Percentiles rank a stretch among this genome's conserved stretches.
Evolutionary conservation across 23 tunicate species (phyloP).

Genomic region (Oikopleura albicans): DNA sequence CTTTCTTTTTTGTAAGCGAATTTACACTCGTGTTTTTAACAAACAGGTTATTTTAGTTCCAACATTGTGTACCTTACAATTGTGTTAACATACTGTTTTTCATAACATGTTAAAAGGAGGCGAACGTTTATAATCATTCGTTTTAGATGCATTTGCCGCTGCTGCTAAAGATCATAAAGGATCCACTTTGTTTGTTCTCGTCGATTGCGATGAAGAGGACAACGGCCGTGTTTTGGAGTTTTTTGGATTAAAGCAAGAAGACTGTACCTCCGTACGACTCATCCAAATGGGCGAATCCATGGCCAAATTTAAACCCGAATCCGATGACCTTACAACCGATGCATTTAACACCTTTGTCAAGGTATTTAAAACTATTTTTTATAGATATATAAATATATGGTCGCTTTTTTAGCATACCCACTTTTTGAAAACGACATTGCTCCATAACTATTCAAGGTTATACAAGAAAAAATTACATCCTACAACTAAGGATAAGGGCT

Average conservation of each 20-base stretch:
- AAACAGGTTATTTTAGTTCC: no score
- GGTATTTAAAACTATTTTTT: conserved; percentile 15
- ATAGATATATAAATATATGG: no score
- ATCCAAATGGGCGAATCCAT: conserved; percentile 95
- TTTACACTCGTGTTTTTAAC: no score
- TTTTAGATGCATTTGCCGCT: neutral
- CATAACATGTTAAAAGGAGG: no score
- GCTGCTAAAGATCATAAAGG: neutral
- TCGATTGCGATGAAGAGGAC: conserved; percentile 65
- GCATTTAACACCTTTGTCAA: conserved; percentile 38
- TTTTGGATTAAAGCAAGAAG: conserved; percentile 50
- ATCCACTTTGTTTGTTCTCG: conserved; percentile 44
- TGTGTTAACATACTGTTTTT: no score
- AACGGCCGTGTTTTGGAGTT: conserved; percentile 92
- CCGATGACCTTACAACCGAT: conserved; percentile 27
- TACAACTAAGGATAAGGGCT: no score
- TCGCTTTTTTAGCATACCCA: no score
- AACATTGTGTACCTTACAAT: no score
- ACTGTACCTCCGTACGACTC: conserved; percentile 56
- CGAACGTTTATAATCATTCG: neutral
- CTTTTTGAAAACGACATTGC: no score
- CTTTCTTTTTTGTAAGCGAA: no score
- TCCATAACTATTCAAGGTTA: no score
- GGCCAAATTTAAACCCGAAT: conserved; percentile 95
- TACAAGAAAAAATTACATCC: no score